phyloP scores from a whole-genome alignment of 2,888 invertebrate species.

The Cephus sareptanus region DNA sequence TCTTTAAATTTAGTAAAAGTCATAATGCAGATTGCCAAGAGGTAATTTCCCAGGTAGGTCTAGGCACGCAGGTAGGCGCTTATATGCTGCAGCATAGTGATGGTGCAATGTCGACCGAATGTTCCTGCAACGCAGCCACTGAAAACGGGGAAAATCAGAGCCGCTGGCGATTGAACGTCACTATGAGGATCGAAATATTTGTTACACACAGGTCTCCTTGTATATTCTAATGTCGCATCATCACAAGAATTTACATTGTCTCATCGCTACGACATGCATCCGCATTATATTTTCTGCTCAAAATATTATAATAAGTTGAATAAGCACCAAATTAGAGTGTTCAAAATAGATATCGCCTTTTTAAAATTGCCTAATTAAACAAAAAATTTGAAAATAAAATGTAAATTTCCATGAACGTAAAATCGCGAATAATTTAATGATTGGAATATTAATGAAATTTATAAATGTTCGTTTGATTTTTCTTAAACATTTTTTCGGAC shows the following conservation, averaged over 20 bases:
- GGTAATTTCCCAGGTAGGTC: background rate
- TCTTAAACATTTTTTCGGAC: background rate
- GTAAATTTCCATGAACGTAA: background rate
- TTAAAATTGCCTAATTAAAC: background rate
- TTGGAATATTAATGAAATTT: background rate
- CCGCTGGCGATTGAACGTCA: constrained; percentile 7
- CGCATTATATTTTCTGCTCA: background rate
- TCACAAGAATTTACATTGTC: background rate
- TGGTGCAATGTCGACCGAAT: background rate
- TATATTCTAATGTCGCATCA: background rate
- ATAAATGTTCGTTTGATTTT: background rate
- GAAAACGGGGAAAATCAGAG: constrained; percentile 3
- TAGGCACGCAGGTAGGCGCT: background rate
- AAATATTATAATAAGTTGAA: background rate
- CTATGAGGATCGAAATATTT: constrained; percentile 5
- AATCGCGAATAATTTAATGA: background rate
- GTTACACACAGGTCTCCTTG: background rate
- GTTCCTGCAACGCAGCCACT: background rate
- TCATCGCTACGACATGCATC: background rate
- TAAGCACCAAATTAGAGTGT: background rate
- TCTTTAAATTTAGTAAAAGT: background rate
- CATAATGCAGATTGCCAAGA: background rate
- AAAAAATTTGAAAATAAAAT: background rate
- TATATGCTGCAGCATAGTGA: background rate
- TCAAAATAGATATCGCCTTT: background rate